A percentile compares a stretch with the other conserved stretches of the same genome.
Evolutionary conservation across 2,888 invertebrate genomes (phyloP).

Genomic region (Caradrina clavipalpis): DNA sequence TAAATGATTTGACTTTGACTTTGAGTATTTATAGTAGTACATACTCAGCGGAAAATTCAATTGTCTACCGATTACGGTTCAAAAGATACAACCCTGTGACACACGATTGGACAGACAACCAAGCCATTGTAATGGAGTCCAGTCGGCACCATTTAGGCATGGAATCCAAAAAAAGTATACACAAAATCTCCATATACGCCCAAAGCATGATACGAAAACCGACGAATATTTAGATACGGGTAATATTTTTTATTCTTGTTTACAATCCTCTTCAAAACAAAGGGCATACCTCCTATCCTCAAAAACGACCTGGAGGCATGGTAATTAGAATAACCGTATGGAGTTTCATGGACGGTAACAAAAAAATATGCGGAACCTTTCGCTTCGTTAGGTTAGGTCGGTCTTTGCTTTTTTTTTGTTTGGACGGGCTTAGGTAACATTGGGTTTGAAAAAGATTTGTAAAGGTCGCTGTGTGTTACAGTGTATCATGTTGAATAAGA

Average conservation of each 20-base stretch:
- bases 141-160: too few relatives aligned
- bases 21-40: too few relatives aligned
- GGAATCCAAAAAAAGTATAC: constrained; percentile 30
- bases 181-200: constrained; percentile 61
- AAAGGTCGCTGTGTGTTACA: not conserved
- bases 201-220: constrained; percentile 58
- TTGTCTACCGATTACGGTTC: too few relatives aligned
- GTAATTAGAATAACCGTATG: constrained; percentile 74
- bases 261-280: constrained; percentile 70
- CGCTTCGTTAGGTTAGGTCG: constrained; percentile 55
- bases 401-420: constrained; percentile 51
- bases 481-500: constrained; percentile 5
- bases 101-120: too few relatives aligned
- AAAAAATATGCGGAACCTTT: constrained; percentile 42
- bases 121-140: too few relatives aligned
- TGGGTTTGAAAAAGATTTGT: constrained; percentile 31
- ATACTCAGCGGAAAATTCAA: too few relatives aligned
- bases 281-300: constrained; percentile 51
- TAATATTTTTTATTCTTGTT: constrained; percentile 65
- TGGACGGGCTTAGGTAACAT: constrained; percentile 40
- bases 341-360: constrained; percentile 62
- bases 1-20: too few relatives aligned
- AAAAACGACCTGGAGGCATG: constrained; percentile 69
- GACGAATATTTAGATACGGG: constrained; percentile 33
- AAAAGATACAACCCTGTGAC: too few relatives aligned